Base-by-base conservation (phyloP, 2,797 vertebrate genomes). In the Bryconaethiops microstoma region DNA sequence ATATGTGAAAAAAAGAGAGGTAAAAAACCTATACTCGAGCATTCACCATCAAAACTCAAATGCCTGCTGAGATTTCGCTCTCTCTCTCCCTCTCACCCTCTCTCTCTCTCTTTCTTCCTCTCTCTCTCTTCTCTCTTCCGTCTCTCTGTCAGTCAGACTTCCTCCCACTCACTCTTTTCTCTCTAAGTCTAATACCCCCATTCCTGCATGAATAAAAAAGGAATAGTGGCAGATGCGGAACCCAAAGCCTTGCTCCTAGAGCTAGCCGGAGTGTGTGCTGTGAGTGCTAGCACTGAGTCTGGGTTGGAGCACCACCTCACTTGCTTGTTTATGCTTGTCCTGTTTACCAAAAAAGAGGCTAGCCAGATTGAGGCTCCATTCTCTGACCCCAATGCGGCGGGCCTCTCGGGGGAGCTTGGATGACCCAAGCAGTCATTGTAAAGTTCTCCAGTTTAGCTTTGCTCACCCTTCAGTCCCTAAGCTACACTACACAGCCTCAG, bases 131-230 rank as follows among this genome's bases (percentile, higher is more conserved):
- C 82, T 82, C 77, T 80, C 77, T 78, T 48, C 45, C 12, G 45
- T 48, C 45, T 48, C 77, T 62, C 78, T 85, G 79, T 78, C 86
- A 83, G 52, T 86, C 85, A 80, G 77, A 80, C 83, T 73, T 76
- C 83, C 85, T 78, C 83, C 83, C 81, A 74, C 82, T 87, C 86
- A 82, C 77, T 85, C 84, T 74, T 83, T 80, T 74, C 84, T 82
- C 77, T 80, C 77, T 81, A 78, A 77, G 80, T 65, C 63, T 79
- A 70, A 82, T 81, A 70, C 48, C 63, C 76, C 73, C 78, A 63
- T 83, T 81, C 83, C 76, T 77, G 84, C 85, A 83, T 60, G 14
- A 45, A 55, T 39, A 77, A 77, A 25, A 54, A 77, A 16, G 8
- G 23, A 76, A 52, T 21, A 54, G 48, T 21, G 57, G 48, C 59